A percentile compares a stretch with the other conserved stretches of the same genome.
These are phyloP conservation scores for Hypothenemus hampei DNA, from an alignment of 1,140 invertebrate genomes.

Conservation along the genomic window DNA sequence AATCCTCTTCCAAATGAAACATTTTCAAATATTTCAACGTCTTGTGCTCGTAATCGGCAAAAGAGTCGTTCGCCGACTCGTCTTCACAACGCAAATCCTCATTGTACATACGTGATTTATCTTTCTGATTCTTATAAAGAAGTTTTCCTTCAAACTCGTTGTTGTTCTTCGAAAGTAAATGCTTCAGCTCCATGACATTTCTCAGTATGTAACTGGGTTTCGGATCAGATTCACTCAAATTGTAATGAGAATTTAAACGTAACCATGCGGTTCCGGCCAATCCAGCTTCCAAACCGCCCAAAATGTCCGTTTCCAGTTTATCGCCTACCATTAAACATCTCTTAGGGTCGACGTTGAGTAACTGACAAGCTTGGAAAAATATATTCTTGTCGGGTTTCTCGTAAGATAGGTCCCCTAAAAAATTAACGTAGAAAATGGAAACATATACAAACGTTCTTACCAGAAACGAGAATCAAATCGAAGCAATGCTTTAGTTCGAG, in stretches of 20 bases:
- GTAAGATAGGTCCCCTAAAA: slow-evolving; percentile 64
- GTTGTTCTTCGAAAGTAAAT: slow-evolving; percentile 27
- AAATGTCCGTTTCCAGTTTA: slow-evolving; percentile 79
- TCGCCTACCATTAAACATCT: slow-evolving; percentile 83
- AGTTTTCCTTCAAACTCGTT: slow-evolving; percentile 5
- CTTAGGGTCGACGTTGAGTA: slow-evolving; percentile 62
- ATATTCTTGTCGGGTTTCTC: slow-evolving; percentile 78
- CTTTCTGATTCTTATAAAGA: not conserved
- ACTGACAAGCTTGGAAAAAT: slow-evolving; percentile 70
- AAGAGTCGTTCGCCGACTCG: not conserved
- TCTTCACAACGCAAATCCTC: not conserved
- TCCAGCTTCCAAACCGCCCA: slow-evolving; percentile 70
- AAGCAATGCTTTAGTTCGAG: slow-evolving; percentile 65
- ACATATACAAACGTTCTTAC: slow-evolving; percentile 3
- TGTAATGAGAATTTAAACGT: slow-evolving; percentile 45
- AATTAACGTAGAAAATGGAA: not conserved
- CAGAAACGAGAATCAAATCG: slow-evolving; percentile 73
- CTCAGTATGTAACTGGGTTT: slow-evolving; percentile 38
- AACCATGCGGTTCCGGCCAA: slow-evolving; percentile 75
- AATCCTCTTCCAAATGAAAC: slow-evolving; percentile 30
- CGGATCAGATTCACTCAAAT: slow-evolving; percentile 19
- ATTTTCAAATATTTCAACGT: slow-evolving; percentile 1
- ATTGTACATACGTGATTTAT: not conserved
- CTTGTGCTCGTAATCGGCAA: not conserved
- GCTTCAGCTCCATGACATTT: slow-evolving; percentile 34